phyloP scores from a whole-genome alignment of 2,888 invertebrate species.

The Drosophila macrospina region DNA sequence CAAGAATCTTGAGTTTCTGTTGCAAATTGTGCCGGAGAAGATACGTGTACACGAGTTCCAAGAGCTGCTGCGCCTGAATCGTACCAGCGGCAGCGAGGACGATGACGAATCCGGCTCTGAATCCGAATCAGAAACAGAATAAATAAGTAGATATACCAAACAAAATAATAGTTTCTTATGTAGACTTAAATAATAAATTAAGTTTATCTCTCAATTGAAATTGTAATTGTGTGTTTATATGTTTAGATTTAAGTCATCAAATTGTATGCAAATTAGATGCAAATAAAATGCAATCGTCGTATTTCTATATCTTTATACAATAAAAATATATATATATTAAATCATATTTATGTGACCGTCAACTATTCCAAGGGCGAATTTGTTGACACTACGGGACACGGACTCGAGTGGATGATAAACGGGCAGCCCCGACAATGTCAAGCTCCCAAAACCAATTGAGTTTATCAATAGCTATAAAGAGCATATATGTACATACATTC shows the following conservation, averaged over 20 bases:
- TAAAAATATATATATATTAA: not conserved
- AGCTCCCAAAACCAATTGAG: slow-evolving; percentile 10
- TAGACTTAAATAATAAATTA: not conserved
- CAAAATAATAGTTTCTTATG: too few relatives aligned
- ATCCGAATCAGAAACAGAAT: slow-evolving; percentile 42
- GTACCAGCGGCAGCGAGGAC: slow-evolving; percentile 50
- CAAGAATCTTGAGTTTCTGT: slow-evolving; percentile 81
- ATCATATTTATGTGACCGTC: slow-evolving; percentile 16
- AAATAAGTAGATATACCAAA: not conserved
- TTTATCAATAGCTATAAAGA: slow-evolving; percentile 27
- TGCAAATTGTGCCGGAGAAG: slow-evolving; percentile 84
- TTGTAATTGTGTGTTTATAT: not conserved
- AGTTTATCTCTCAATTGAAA: not conserved
- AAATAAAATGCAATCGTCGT: not conserved
- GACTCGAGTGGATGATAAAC: slow-evolving; percentile 29
- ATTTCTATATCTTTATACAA: not conserved
- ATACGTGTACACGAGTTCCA: slow-evolving; percentile 83
- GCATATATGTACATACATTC: not conserved
- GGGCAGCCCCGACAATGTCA: slow-evolving; percentile 23
- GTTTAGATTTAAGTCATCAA: not conserved
- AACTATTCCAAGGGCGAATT: slow-evolving; percentile 24
- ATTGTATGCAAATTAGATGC: slow-evolving; percentile 1
- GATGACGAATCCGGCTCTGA: slow-evolving; percentile 45
- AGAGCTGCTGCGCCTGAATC: slow-evolving; percentile 69
- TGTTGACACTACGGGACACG: slow-evolving; percentile 2